Percentiles rank a stretch among this genome's conserved stretches.
Conservation (phyloP, 2,888 invertebrate species). For the Dioctria linearis region DNA sequence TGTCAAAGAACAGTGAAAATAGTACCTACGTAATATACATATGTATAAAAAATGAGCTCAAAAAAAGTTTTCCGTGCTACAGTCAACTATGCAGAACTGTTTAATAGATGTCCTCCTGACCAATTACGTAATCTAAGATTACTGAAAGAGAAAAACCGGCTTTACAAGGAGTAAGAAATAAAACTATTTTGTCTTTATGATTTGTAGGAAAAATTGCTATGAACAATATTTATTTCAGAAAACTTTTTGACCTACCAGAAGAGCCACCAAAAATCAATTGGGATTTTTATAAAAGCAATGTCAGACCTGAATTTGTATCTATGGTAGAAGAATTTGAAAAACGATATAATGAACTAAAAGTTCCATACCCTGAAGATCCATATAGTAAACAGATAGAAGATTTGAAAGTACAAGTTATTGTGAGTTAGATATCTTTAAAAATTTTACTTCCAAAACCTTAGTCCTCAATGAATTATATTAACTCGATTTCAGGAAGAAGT, state of each 20-base stretch:
- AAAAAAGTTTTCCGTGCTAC: slow-evolving; percentile 17
- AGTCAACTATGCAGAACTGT: slow-evolving; percentile 52
- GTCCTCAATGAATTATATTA: no score
- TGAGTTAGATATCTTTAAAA: no score
- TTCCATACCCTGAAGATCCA: slow-evolving; percentile 81
- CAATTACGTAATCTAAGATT: slow-evolving; percentile 5
- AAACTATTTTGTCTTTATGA: neutral
- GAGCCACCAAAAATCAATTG: slow-evolving; percentile 86
- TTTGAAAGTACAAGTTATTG: slow-evolving; percentile 74
- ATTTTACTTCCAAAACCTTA: no score
- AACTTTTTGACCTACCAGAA: slow-evolving; percentile 73
- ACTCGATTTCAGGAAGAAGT: slow-evolving; percentile 55
- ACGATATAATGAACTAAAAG: slow-evolving; percentile 79
- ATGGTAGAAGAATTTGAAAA: slow-evolving; percentile 90
- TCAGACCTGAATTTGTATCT: slow-evolving; percentile 77
- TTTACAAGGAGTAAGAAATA: slow-evolving; percentile 51
- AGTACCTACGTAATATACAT: no score
- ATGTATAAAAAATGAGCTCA: slow-evolving; percentile 11
- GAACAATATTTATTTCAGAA: slow-evolving; percentile 59
- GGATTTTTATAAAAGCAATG: slow-evolving; percentile 79
- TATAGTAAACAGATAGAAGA: slow-evolving; percentile 73
- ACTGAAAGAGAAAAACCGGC: slow-evolving; percentile 21
- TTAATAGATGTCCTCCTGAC: slow-evolving; percentile 47
- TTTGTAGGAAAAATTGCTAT: neutral
- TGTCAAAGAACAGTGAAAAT: no score